Base-by-base conservation (phyloP, 2,113 vertebrate genomes). In the Herpailurus yagouaroundi region DNA sequence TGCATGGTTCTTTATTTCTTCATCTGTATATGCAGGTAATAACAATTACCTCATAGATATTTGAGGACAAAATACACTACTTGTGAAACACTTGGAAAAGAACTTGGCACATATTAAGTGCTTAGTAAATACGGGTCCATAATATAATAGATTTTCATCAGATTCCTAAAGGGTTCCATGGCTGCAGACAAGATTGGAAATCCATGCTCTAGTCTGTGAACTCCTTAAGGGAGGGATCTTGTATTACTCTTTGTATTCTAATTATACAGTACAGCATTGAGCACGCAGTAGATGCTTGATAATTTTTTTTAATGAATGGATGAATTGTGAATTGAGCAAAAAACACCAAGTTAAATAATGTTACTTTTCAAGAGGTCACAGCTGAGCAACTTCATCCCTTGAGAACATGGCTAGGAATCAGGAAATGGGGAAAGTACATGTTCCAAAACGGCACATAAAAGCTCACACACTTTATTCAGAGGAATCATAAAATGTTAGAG, bases 361-460 rank as follows among this genome's bases (percentile, higher is more conserved):
- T 90, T 76, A 95, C 76, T 90, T 92, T 85, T 92, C 50, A 91
- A 73, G 66, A 81, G 82, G 77, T 89, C 69, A 94, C 52, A 84
- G 88, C 29, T 16, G 10, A 97, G 57, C 88, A 86, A 77, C 3
- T 13, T 60, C 87, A 66, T 84, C 95, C 23, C 57, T 80, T 85
- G 55, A 97, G 84, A 97, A 91, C 60, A 87, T 1, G 41, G 38
- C 55, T 77, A 55, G 33, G 52, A 92, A 85, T 92, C 84, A 97
- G 91, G 89, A 95, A 97, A 95, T 55, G 18, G 55, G 41, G n/a
- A 82, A 93, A 90, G 38, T 48, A 60, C 50, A 80, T 31, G 10
- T 91, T 85, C 87, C 50, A 14, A 73, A 96, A 31, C 1, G 7
- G 50, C 83, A 5, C 41, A 15, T 64, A 60, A 94, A 92, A 90